A percentile compares a stretch with the other conserved stretches of the same genome.
phyloP scores from a whole-genome alignment of 2,888 invertebrate genomes.

The Hypena proboscidalis region DNA sequence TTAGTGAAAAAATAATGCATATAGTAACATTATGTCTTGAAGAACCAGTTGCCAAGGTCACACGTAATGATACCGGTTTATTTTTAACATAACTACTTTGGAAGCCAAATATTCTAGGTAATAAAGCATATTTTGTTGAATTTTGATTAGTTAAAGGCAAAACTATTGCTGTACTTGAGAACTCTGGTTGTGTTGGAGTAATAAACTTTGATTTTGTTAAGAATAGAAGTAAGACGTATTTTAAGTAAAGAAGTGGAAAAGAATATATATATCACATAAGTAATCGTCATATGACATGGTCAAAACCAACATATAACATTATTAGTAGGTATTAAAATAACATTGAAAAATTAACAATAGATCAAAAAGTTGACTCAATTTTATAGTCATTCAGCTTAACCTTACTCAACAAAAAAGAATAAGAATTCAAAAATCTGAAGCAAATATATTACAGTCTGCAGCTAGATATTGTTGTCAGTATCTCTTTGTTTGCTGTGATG shows the following conservation, averaged over 20 bases:
- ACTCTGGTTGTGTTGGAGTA: background rate
- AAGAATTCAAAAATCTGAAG: background rate
- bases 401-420: no score
- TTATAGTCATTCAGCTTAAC: no score
- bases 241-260: no score
- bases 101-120: slow-evolving; percentile 44
- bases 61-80: slow-evolving; percentile 39
- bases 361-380: no score
- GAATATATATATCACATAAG: no score
- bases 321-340: no score
- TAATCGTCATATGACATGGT: no score
- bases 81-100: slow-evolving; percentile 41
- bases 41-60: slow-evolving; percentile 42
- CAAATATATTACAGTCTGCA: slow-evolving; percentile 12
- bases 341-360: no score
- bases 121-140: slow-evolving; percentile 43
- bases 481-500: slow-evolving; percentile 15
- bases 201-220: no score
- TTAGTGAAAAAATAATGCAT: slow-evolving; percentile 39
- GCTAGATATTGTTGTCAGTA: slow-evolving; percentile 3
- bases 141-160: slow-evolving; percentile 27
- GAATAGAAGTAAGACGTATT: no score
- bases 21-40: slow-evolving; percentile 37
- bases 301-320: no score
- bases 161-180: slow-evolving; percentile 12